Evolutionary conservation across 2,888 invertebrate species (phyloP).

Genomic region (Gasteruption jaculator): DNA sequence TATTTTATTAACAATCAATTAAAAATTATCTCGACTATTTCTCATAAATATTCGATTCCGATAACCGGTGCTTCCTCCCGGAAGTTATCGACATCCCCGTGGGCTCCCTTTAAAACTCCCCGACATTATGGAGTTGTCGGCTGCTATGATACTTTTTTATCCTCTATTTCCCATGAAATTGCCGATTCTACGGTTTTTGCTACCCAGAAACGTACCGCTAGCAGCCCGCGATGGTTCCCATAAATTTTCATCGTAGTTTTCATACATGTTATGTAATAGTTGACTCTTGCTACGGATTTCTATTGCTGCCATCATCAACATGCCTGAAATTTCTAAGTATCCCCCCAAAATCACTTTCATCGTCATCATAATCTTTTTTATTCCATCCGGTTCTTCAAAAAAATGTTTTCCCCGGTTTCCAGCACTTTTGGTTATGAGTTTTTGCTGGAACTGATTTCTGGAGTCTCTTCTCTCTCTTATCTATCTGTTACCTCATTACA

Average conservation of each 20-base stretch:
- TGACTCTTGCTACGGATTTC: conserved; percentile 26
- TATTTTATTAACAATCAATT: not conserved
- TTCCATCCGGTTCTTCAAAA: too few relatives aligned
- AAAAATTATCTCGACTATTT: not conserved
- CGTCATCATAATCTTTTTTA: too few relatives aligned
- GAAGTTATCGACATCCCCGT: conserved; percentile 12
- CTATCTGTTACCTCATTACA: too few relatives aligned
- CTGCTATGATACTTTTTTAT: conserved; percentile 38
- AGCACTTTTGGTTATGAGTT: too few relatives aligned
- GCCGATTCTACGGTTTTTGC: conserved; percentile 13
- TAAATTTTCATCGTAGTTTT: conserved; percentile 21
- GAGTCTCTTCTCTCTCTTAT: too few relatives aligned
- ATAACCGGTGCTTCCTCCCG: conserved; percentile 1
- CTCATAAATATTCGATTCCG: not conserved
- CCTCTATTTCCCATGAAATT: conserved; percentile 10
- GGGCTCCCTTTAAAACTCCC: conserved; percentile 10
- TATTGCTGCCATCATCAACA: conserved; percentile 34
- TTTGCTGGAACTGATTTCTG: too few relatives aligned
- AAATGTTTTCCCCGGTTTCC: too few relatives aligned
- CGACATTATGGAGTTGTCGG: conserved; percentile 32
- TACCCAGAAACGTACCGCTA: conserved; percentile 10
- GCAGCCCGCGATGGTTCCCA: conserved; percentile 6
- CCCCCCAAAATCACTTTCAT: too few relatives aligned
- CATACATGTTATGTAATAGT: conserved; percentile 41
- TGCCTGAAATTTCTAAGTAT: conserved; percentile 11